phyloP scores from a whole-genome alignment of 1,140 invertebrate genomes.

The Monomorium pharaonis region DNA sequence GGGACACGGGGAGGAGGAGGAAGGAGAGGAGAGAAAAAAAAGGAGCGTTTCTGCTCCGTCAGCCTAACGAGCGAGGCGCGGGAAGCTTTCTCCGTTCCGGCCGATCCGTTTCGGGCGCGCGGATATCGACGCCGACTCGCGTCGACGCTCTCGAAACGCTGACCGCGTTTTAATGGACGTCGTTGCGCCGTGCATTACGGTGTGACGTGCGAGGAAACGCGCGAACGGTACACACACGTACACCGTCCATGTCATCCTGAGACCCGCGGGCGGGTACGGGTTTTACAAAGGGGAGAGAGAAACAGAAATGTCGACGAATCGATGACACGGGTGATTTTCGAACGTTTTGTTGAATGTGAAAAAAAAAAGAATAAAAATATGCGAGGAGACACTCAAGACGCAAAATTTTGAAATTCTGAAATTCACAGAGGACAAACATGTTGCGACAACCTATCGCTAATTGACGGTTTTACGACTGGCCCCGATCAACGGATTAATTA shows the following conservation, averaged over 20 bases:
- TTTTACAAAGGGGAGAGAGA: constrained; percentile 5
- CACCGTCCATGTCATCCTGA: not conserved
- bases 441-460: not conserved
- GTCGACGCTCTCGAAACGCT: constrained; percentile 34
- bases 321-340: not conserved
- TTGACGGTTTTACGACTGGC: not conserved
- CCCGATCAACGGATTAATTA: not conserved
- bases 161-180: constrained; percentile 45
- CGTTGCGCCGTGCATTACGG: not conserved
- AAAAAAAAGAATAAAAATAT: not conserved
- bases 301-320: constrained; percentile 4
- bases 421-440: not conserved
- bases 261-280: not conserved
- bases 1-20: not conserved
- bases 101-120: constrained; percentile 27
- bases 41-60: constrained; percentile 9
- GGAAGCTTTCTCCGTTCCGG: constrained; percentile 36
- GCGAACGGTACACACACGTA: not conserved
- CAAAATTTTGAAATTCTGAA: not conserved
- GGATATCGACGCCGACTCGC: constrained; percentile 32
- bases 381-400: not conserved
- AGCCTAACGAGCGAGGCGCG: not conserved
- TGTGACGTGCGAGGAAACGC: not conserved
- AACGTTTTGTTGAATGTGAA: not conserved
- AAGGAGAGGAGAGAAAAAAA: not conserved